These are phyloP conservation scores for Thyatira batis DNA, from an alignment of 2,888 invertebrate genomes.

Conservation along the genomic window DNA sequence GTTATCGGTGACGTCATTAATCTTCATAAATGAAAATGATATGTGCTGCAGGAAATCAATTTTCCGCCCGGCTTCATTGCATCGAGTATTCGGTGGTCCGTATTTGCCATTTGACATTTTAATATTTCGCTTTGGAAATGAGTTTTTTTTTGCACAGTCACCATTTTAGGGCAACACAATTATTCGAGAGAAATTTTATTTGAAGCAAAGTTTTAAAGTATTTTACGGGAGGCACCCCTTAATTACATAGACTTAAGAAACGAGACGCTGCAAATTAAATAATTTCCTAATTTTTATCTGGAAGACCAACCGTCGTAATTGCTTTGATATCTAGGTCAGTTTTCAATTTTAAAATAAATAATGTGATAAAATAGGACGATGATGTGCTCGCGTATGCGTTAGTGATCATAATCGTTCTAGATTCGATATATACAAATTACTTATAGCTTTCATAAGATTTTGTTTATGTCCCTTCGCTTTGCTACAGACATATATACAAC, in stretches of 20 bases:
- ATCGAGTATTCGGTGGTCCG: constrained; percentile 47
- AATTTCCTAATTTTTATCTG: not conserved
- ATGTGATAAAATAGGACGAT: not conserved
- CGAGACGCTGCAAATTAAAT: not conserved
- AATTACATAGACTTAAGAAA: constrained; percentile 1
- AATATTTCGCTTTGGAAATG: constrained; percentile 38
- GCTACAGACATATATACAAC: no score
- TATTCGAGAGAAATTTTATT: constrained; percentile 2
- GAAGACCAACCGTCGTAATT: not conserved
- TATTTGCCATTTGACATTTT: constrained; percentile 57
- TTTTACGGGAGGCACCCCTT: not conserved
- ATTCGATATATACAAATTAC: no score
- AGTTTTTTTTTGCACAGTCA: constrained; percentile 27
- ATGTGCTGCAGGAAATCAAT: constrained; percentile 68
- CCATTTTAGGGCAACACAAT: constrained; percentile 20
- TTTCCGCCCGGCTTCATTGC: constrained; percentile 59
- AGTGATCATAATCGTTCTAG: no score
- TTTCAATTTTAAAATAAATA: not conserved
- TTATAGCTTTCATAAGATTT: no score
- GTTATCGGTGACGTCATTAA: constrained; percentile 32
- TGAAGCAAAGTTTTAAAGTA: not conserved
- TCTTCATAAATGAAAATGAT: constrained; percentile 63
- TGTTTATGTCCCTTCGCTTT: no score
- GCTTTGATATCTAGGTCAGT: not conserved
- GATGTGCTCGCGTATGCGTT: no score